phyloP scores from a whole-genome alignment of 1,140 invertebrate species.

The Formica exsecta region DNA sequence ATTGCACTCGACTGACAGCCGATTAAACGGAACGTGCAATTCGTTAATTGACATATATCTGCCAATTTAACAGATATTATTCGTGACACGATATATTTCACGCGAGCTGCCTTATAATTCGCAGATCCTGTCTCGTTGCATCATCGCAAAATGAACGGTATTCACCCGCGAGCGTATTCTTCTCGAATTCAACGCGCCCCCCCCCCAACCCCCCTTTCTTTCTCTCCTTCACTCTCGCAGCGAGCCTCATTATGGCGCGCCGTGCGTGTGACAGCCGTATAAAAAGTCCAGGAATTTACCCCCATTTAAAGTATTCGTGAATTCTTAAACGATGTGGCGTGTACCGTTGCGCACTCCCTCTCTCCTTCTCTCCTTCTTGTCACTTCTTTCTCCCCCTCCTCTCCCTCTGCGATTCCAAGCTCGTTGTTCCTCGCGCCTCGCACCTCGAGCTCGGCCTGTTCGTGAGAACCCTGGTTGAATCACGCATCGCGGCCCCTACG shows the following conservation, averaged over 20 bases:
- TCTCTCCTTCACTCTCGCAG: not conserved
- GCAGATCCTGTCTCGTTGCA: not conserved
- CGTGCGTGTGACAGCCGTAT: conserved; percentile 5
- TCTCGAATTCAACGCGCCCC: conserved; percentile 23
- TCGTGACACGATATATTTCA: not conserved
- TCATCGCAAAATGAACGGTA: conserved; percentile 21
- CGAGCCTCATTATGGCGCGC: not conserved
- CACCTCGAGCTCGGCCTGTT: conserved; percentile 40
- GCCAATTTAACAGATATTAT: not conserved
- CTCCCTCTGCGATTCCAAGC: conserved; percentile 27
- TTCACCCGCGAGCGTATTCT: not conserved
- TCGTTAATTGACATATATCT: not conserved
- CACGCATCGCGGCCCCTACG: conserved; percentile 79
- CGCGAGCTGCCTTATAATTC: not conserved
- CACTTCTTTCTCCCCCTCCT: not conserved
- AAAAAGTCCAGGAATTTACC: conserved; percentile 64
- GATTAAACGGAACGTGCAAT: not conserved
- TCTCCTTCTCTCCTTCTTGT: not conserved
- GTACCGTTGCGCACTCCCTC: conserved; percentile 68
- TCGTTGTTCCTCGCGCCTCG: not conserved
- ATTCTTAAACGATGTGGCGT: conserved; percentile 72
- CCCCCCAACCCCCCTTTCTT: not conserved
- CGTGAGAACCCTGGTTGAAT: conserved; percentile 83
- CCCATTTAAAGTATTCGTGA: conserved; percentile 72
- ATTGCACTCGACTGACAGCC: not conserved